Conservation (phyloP, 2,888 invertebrate genomes). For the Cheilosia variabilis region DNA sequence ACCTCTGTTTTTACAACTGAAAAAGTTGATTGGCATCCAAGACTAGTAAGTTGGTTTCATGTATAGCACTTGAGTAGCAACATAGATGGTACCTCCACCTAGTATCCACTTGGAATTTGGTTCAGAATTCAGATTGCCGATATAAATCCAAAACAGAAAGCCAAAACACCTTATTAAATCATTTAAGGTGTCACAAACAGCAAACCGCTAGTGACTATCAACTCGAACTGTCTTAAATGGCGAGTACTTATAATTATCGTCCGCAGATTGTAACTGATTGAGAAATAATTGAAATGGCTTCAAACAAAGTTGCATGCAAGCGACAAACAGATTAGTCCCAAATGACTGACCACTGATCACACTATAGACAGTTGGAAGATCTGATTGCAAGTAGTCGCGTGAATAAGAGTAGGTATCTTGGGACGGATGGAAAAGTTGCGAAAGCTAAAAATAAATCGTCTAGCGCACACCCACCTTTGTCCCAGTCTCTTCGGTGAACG, state of each 20-base stretch:
- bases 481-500: not conserved
- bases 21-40: not conserved
- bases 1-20: not conserved
- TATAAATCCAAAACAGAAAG: constrained; percentile 19
- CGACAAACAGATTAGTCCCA: constrained; percentile 48
- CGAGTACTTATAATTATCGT: constrained; percentile 7
- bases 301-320: constrained; percentile 8
- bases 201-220: constrained; percentile 16
- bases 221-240: constrained; percentile 23
- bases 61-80: not conserved
- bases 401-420: not conserved
- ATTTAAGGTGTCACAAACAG: constrained; percentile 50
- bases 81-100: not conserved
- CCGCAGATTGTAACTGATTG: constrained; percentile 6
- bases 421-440: not conserved
- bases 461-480: not conserved
- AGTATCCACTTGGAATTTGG: constrained; percentile 26
- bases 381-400: not conserved
- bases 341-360: constrained; percentile 4
- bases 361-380: not conserved
- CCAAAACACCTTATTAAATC: constrained; percentile 40
- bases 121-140: constrained; percentile 30
- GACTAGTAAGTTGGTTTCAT: not conserved
- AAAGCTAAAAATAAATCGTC: not conserved
- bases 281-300: constrained; percentile 3